Evolutionary conservation across 2,888 invertebrate species (phyloP).

Genomic region (Drosophila ochracea): DNA sequence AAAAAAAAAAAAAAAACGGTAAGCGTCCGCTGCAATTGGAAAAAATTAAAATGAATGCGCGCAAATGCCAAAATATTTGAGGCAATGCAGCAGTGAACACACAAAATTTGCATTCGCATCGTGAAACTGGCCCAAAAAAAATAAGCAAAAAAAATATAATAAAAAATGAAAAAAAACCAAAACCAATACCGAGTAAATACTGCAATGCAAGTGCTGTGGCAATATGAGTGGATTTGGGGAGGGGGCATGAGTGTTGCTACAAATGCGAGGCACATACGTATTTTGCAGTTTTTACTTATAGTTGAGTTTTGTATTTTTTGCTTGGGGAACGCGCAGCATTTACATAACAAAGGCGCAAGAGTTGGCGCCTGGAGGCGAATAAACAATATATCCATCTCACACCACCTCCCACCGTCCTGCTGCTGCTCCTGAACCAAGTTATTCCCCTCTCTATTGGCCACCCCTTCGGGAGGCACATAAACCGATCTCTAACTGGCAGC

Average conservation of each 20-base stretch:
- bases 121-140: constrained; percentile 61
- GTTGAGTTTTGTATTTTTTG: constrained; percentile 18
- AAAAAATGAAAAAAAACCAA: constrained; percentile 21
- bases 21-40: constrained; percentile 39
- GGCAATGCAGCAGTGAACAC: constrained; percentile 43
- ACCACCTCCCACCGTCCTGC: not conserved
- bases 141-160: not conserved
- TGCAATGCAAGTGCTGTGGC: constrained; percentile 41
- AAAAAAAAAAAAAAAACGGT: constrained; percentile 4
- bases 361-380: constrained; percentile 71
- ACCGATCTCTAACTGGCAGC: constrained; percentile 33
- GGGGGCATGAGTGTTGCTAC: constrained; percentile 27
- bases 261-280: constrained; percentile 41
- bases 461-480: constrained; percentile 24
- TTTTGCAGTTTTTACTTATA: constrained; percentile 17
- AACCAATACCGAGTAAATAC: constrained; percentile 51
- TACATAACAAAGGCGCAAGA: constrained; percentile 78
- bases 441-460: not conserved
- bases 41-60: constrained; percentile 78
- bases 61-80: constrained; percentile 79
- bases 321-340: constrained; percentile 58
- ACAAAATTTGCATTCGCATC: constrained; percentile 62
- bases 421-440: not conserved
- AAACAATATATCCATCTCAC: constrained; percentile 34
- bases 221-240: not conserved